Evolutionary conservation across 2,797 vertebrate genomes (phyloP), one percentile per base, ranked within the genome.

Genomic region (Arremon aurantiirostris): DNA sequence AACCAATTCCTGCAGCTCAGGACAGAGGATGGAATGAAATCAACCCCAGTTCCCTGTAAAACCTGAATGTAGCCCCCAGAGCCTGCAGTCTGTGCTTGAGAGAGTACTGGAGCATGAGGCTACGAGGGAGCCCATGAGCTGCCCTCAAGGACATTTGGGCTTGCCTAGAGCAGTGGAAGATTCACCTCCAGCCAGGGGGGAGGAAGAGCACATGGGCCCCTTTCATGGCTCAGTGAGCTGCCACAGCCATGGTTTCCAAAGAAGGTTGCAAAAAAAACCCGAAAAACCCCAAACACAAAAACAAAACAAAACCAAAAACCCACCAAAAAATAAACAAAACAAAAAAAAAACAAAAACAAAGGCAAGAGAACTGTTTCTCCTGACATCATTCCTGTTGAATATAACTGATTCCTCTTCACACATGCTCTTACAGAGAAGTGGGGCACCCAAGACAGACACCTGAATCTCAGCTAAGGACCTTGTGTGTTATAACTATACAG

Each of bases 1-100:
- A 79, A 92, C 52, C 92, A 94, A 28, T 39, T 88, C 82, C 85
- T 41, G 72, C 1, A 10, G 84, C 65, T 83, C 59, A 78, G 56
- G 63, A 50, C 6, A 3, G 55, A 86, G 73, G 44, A 78, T 3
- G 37, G 37, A 63, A 69, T 63, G 14, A 78, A 83, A 81, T 0
- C 0, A 88, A 66, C 57, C 35, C 44, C 44, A 65, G 50, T 28
- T 64, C 37, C n/a, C 16, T 19, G 3, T 15, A 47, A 77, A 77
- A 83, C 27, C 55, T 6, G 1, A 23, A 50, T 3, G 23, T 13
- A 76, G 57, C 7, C 28, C 37, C 35, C 11, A 76, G 28, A 82
- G 42, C 12, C 24, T 63, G 47, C 30, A 84, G 50, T 18, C 53
- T 37, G 35, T 14, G 17, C n/a, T 52, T 53, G 42, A 32, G 39